Percentiles rank a stretch among this genome's conserved stretches.
phyloP scores from a whole-genome alignment of 2,888 invertebrate species.

The Mermis nigrescens region DNA sequence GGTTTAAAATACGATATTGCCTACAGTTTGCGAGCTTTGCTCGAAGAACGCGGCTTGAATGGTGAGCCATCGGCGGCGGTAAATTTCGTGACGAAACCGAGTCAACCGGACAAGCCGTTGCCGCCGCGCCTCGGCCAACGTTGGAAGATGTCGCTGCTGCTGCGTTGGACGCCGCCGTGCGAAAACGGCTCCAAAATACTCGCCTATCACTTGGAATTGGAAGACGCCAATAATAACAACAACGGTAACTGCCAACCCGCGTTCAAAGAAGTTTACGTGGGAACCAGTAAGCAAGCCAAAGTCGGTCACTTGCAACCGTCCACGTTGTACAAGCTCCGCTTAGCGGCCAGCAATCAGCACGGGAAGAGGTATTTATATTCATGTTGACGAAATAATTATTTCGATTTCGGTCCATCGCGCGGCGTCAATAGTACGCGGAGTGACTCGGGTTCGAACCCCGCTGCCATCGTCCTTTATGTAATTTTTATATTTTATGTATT shows the following conservation, averaged over 20 bases:
- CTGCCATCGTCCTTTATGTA: too few species aligned
- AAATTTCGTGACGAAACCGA: constrained; percentile 11
- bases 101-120: constrained; percentile 12
- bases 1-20: too few species aligned
- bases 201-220: constrained; percentile 52
- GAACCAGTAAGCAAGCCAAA: constrained; percentile 54
- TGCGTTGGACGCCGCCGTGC: constrained; percentile 39
- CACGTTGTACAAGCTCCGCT: constrained; percentile 58
- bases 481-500: too few species aligned
- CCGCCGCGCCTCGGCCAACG: constrained; percentile 9
- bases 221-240: constrained; percentile 16
- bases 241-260: constrained; percentile 35
- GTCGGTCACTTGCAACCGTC: constrained; percentile 55
- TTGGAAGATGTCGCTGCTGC: constrained; percentile 9
- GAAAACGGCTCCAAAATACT: constrained; percentile 61
- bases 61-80: constrained; percentile 20
- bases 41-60: constrained; percentile 21
- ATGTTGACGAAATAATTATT: too few species aligned
- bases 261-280: constrained; percentile 52
- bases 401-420: too few species aligned
- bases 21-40: constrained; percentile 17
- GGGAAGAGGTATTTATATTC: constrained; percentile 43
- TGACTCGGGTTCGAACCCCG: too few species aligned
- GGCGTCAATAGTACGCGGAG: too few species aligned
- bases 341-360: constrained; percentile 60